Evolutionary conservation across 2,888 invertebrate genomes (phyloP), one percentile per base, ranked within the genome.

Genomic region (Catocala fraxini): DNA sequence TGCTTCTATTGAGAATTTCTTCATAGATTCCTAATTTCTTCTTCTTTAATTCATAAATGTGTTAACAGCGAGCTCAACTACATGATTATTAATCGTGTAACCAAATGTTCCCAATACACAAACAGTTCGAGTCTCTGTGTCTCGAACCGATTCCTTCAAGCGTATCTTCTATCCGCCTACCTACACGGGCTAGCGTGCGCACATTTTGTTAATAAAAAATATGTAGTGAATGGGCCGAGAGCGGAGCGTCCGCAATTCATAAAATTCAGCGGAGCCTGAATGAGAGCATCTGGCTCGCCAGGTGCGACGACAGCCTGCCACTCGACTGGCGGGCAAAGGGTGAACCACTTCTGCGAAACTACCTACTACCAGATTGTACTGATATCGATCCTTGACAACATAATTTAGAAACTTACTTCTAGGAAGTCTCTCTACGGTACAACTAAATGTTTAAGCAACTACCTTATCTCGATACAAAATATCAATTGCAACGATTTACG

Each of bases 241-340:
- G 78, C 79, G 79, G 78, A 81, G 82, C 80, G 82, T 80, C 79
- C 78, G 83, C 90, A 85, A 92, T 92, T 93, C 91, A 93, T 92
- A 91, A 92, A 91, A 88, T 88, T 90, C 84, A 86, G 86, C 79
- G 76, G 72, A 70, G 74, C 72, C 80, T 90, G 89, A 93, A 92
- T 93, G 91, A 86, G 75, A 73, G 75, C 90, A 91, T 89, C 90
- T 90, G 90, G 82, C 83, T 65, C 73, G 88, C 88, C 93, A 92
- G 92, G 92, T 93, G 92, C 65, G 81, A 61, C 75, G 76, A 68
- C 83, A 81, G 77, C 82, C 81, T 78, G 81, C 72, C 74, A 79
- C 80, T 80, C 79, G 74, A 67, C 42, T 34, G 61, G 66, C 80
- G 81, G 74, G 85, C 87, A 87, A 87, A 86, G 84, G 85, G 78